Evolutionary conservation across 2,113 vertebrate species (phyloP).

Genomic region (Microtus oregoni): DNA sequence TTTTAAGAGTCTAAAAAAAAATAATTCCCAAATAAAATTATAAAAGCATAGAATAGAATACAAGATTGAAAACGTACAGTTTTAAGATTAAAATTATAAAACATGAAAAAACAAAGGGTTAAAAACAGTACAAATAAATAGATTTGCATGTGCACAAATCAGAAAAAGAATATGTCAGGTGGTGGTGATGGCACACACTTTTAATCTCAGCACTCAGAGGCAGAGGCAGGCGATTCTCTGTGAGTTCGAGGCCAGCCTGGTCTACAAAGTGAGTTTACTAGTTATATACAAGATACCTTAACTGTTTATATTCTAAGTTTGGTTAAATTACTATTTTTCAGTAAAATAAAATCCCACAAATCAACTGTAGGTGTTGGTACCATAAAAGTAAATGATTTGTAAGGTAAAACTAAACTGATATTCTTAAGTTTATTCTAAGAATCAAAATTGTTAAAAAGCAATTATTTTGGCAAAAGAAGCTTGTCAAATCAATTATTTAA

Average conservation of each 20-base stretch:
- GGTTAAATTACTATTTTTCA: slow-evolving; percentile 17
- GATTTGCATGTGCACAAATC: slow-evolving; percentile 15
- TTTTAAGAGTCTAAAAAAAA: slow-evolving; percentile 27
- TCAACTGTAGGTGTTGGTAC: background rate
- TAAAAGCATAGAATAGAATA: background rate
- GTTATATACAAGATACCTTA: background rate
- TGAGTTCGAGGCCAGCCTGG: background rate
- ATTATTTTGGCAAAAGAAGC: slow-evolving; percentile 28
- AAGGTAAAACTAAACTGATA: background rate
- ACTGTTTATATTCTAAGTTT: background rate
- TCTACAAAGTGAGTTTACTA: background rate
- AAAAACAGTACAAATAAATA: background rate
- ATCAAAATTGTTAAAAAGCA: slow-evolving; percentile 38
- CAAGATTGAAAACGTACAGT: slow-evolving; percentile 13
- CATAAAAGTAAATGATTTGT: slow-evolving; percentile 29
- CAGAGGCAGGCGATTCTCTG: background rate
- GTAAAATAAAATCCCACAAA: slow-evolving; percentile 25
- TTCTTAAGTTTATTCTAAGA: slow-evolving; percentile 19
- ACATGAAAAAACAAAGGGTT: slow-evolving; percentile 1
- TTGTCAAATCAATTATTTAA: slow-evolving; percentile 8
- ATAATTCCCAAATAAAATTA: background rate
- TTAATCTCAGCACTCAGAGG: background rate
- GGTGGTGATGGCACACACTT: background rate
- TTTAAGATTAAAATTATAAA: slow-evolving; percentile 56
- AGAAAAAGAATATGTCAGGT: background rate